A percentile compares a stretch with the other conserved stretches of the same genome.
Conservation (phyloP, 2,888 invertebrate genomes). For the Drosophila heteroneura region DNA sequence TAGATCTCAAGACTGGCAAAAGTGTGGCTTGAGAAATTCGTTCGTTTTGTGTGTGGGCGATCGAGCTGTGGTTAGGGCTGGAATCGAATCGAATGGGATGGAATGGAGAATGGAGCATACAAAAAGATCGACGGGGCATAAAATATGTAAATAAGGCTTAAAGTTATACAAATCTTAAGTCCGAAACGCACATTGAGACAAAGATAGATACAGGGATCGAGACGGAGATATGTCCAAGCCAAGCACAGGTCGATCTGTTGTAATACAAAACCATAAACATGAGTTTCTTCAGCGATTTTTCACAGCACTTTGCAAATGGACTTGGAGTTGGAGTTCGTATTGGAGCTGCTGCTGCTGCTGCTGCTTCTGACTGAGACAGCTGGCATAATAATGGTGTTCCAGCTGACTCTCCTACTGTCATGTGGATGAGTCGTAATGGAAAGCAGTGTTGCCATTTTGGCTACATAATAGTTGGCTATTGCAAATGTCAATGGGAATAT, state of each 20-base stretch:
- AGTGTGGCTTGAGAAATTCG: conserved; percentile 49
- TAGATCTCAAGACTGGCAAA: conserved; percentile 21
- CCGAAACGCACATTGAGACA: neutral
- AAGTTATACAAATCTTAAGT: conserved; percentile 66
- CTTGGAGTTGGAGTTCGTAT: neutral
- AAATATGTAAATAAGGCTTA: conserved; percentile 80
- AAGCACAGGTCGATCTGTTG: conserved; percentile 44
- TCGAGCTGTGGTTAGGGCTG: conserved; percentile 24
- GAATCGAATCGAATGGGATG: conserved; percentile 3
- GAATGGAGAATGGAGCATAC: conserved; percentile 27
- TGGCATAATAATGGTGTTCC: conserved; percentile 39
- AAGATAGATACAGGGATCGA: neutral
- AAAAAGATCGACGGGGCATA: conserved; percentile 57
- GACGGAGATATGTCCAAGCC: conserved; percentile 2
- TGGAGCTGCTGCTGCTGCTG: conserved; percentile 8
- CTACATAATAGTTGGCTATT: neutral
- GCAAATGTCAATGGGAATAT: neutral
- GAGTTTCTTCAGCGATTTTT: conserved; percentile 48
- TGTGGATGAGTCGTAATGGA: conserved; percentile 7
- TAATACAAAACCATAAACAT: conserved; percentile 62
- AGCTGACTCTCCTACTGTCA: conserved; percentile 39
- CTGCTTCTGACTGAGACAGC: conserved; percentile 34
- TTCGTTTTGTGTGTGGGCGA: conserved; percentile 72
- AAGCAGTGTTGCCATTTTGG: conserved; percentile 5
- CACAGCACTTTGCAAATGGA: conserved; percentile 43